A percentile compares a stretch with the other conserved stretches of the same genome.
Conservation (phyloP, 2,797 vertebrate species). For the Poecilia velifera region DNA sequence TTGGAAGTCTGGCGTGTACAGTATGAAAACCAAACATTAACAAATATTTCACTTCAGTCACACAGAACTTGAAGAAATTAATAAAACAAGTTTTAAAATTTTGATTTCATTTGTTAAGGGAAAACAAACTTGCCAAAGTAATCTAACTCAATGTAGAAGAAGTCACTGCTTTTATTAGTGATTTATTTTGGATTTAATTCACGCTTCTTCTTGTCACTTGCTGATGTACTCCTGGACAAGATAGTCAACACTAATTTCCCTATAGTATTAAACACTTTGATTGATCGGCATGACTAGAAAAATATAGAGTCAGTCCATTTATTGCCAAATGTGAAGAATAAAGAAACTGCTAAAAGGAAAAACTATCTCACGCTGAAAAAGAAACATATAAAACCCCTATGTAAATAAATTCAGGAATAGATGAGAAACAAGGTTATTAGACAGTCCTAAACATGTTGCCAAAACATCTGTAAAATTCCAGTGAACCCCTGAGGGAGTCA, state of each 20-base stretch:
- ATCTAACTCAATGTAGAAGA: neutral
- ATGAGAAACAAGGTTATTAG: neutral
- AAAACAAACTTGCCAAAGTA: neutral
- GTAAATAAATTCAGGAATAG: neutral
- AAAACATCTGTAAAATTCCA: neutral
- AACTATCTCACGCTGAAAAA: neutral
- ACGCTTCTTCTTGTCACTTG: neutral
- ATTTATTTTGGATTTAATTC: neutral
- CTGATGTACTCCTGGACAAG: neutral
- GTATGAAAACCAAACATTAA: too few relatives aligned
- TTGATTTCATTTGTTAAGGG: neutral
- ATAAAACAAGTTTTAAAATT: neutral
- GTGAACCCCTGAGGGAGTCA: neutral
- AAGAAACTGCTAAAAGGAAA: neutral
- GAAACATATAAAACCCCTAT: neutral
- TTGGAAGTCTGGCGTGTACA: too few relatives aligned
- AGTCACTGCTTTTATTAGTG: neutral
- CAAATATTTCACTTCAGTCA: too few relatives aligned
- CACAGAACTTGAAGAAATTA: too few relatives aligned
- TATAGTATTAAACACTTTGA: neutral
- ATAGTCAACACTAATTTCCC: neutral
- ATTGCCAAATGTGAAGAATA: neutral
- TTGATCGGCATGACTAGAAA: neutral
- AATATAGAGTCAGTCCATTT: neutral
- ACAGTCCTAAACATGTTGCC: neutral